Conservation (phyloP, 2,113 vertebrate genomes). For the Lucifuga dentata region DNA sequence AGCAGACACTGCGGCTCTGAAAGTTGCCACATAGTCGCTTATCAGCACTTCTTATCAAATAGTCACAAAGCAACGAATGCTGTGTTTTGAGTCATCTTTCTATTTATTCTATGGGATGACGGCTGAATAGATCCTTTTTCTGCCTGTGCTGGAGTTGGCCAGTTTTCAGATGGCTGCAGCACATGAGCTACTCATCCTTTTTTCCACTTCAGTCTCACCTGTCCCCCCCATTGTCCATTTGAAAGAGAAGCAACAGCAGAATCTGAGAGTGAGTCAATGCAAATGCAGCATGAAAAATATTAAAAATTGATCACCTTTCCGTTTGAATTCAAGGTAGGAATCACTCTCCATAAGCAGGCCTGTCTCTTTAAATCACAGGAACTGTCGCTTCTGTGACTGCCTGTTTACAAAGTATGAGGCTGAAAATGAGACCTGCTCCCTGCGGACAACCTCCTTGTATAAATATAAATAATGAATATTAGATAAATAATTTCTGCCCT, state of each 20-base stretch:
- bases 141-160: slow-evolving; percentile 17
- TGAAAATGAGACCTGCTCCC: slow-evolving; percentile 89
- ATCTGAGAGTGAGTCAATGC: slow-evolving; percentile 70
- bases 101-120: slow-evolving; percentile 18
- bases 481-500: slow-evolving; percentile 85
- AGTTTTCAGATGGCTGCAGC: slow-evolving; percentile 28
- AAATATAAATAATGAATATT: slow-evolving; percentile 88
- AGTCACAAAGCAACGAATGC: not conserved
- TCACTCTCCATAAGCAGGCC: slow-evolving; percentile 81
- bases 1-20: too few relatives aligned
- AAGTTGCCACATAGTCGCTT: not conserved
- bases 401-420: slow-evolving; percentile 86
- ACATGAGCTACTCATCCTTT: slow-evolving; percentile 37
- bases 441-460: slow-evolving; percentile 83
- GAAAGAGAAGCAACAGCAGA: slow-evolving; percentile 42
- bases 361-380: slow-evolving; percentile 86
- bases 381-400: slow-evolving; percentile 81
- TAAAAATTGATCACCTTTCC: slow-evolving; percentile 83
- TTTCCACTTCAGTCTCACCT: slow-evolving; percentile 61
- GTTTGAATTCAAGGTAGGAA: slow-evolving; percentile 85
- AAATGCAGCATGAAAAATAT: slow-evolving; percentile 77
- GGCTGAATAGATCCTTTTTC: not conserved
- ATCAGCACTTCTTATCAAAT: not conserved
- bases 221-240: slow-evolving; percentile 73
- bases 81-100: not conserved